Base-by-base conservation (phyloP, 2,888 invertebrate genomes). In the Ornithoptera priamus region DNA sequence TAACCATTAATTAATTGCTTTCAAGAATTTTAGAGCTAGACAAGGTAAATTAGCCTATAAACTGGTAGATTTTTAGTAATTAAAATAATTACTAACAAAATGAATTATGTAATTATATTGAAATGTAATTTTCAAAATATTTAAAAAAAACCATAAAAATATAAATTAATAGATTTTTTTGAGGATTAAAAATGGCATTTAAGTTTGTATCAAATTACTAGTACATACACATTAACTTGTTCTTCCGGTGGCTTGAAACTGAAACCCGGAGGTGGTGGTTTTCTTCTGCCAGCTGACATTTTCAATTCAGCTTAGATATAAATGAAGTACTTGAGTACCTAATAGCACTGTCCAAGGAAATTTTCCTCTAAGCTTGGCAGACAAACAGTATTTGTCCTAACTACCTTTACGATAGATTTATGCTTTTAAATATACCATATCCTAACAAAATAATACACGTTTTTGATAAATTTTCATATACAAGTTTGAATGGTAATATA, bases 331-430 rank as follows among this genome's bases (percentile, higher is more conserved):
- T 69, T 24, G 15, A 62, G 58, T 39, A 42, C 30, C 42, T 36
- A 70, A 69, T 57, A 59, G n/a, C 7, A 69, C 42, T 56, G 6
- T 18, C 36, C 24, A 18, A 64, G 63, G 61, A 70, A 70, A 67
- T 22, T 67, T 67, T 70, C 24, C 63, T 64, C 67, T 59, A 67
- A 65, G 60, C 67, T 67, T 70, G 60, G 50, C 20, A 6, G 20
- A 59, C 61, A 42, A 70, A 72, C 96, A 96, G 80, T 96, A 77
- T 96, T 94, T 0, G 96, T 96, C 46, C 50, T 62, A 65, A 66
- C 57, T 36, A 66, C 62, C 58, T 62, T 50, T 61, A 20, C 22
- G 46, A 57, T 22, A 46, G 20, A 46, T 60, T 0, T 59, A 59
- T 66, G 61, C 56, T 17, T n/a, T 62, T 58, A 22, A 58, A 62